These are phyloP conservation scores for Hirtodrosophila duncani DNA, from an alignment of 2,888 invertebrate species.

Conservation along the genomic window DNA sequence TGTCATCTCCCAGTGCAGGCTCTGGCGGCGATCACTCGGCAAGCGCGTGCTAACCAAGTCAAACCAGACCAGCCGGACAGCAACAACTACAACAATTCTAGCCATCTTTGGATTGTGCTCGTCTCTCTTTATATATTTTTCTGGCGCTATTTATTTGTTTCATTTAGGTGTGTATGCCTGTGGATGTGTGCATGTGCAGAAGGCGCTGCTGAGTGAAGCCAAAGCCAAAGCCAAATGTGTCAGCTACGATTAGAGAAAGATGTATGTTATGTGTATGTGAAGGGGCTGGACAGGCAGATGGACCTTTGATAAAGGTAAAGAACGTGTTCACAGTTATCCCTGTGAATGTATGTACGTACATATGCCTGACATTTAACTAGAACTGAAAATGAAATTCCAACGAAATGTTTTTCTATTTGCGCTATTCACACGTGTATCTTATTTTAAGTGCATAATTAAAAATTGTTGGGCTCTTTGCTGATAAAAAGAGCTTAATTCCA, in stretches of 20 bases:
- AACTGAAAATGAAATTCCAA: too few species aligned
- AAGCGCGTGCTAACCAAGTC: slow-evolving; percentile 61
- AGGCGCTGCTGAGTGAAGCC: too few species aligned
- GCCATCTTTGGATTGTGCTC: slow-evolving; percentile 43
- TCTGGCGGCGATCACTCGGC: slow-evolving; percentile 61
- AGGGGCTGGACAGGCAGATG: too few species aligned
- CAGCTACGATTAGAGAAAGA: slow-evolving; percentile 37
- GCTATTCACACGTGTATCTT: slow-evolving; percentile 23
- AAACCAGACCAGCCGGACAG: slow-evolving; percentile 17
- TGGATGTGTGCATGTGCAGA: too few species aligned
- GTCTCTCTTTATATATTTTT: slow-evolving; percentile 3
- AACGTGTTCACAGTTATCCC: background rate
- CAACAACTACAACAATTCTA: slow-evolving; percentile 39
- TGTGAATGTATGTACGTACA: background rate
- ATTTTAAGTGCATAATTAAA: slow-evolving; percentile 18
- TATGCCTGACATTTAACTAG: too few species aligned
- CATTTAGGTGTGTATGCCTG: slow-evolving; percentile 19
- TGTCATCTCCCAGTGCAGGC: slow-evolving; percentile 22
- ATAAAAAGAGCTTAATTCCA: slow-evolving; percentile 13
- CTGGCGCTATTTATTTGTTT: slow-evolving; percentile 38
- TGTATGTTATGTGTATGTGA: too few species aligned
- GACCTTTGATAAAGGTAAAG: too few species aligned
- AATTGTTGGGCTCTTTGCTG: slow-evolving; percentile 2
- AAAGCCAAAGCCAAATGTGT: too few species aligned
- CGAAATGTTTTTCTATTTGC: too few species aligned